A percentile compares a stretch with the other conserved stretches of the same genome.
phyloP scores from a whole-genome alignment of 2,113 vertebrate genomes.

The Tylochromis polylepis region DNA sequence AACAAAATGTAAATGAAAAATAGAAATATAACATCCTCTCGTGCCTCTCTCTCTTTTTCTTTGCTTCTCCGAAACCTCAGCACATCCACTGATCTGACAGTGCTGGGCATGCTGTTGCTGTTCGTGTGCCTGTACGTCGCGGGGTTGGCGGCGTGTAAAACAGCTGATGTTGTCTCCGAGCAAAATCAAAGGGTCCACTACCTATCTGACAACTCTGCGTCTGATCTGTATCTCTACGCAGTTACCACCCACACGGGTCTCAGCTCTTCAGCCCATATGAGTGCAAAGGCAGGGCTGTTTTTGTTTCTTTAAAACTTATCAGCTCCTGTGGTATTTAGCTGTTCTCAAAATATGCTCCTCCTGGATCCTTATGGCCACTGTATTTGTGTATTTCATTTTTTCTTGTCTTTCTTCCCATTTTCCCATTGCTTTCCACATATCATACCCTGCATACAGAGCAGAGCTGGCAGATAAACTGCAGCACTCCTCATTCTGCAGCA shows the following conservation, averaged over 20 bases:
- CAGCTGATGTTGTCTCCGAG: conserved; percentile 32
- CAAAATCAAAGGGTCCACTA: conserved; percentile 54
- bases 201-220: conserved; percentile 64
- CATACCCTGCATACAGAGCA: neutral
- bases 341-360: neutral
- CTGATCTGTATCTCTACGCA: conserved; percentile 65
- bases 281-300: conserved; percentile 71
- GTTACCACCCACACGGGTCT: conserved; percentile 78
- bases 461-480: neutral
- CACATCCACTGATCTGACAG: conserved; percentile 47
- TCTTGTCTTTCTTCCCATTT: neutral
- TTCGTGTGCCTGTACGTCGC: conserved; percentile 53
- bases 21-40: neutral
- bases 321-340: neutral
- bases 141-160: conserved; percentile 39
- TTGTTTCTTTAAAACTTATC: neutral
- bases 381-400: neutral
- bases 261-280: conserved; percentile 67
- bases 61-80: conserved; percentile 43
- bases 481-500: neutral
- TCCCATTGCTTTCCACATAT: neutral
- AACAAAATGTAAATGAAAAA: neutral
- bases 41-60: neutral
- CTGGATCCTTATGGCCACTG: neutral
- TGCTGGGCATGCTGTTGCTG: conserved; percentile 48